A percentile compares a stretch with the other conserved stretches of the same genome.
Evolutionary conservation across 2,888 invertebrate genomes (phyloP).

Genomic region (Ennomos fuscantarius): DNA sequence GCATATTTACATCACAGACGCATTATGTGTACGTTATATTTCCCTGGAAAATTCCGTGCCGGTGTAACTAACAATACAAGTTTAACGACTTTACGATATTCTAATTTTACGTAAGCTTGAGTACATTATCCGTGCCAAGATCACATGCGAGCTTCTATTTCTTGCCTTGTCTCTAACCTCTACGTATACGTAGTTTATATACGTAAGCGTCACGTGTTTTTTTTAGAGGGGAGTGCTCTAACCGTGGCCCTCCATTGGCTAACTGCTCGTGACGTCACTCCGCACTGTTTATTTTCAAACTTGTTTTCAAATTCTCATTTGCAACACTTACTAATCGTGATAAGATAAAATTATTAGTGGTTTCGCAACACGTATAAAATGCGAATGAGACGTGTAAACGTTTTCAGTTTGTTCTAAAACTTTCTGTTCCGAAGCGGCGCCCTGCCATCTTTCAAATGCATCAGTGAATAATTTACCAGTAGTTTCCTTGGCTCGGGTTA

Average conservation of each 20-base stretch:
- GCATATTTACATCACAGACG: neutral
- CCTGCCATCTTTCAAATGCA: slow-evolving; percentile 44
- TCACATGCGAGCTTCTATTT: slow-evolving; percentile 43
- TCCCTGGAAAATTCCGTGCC: slow-evolving; percentile 28
- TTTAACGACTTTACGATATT: slow-evolving; percentile 41
- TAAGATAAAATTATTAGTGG: slow-evolving; percentile 57
- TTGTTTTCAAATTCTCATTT: slow-evolving; percentile 54
- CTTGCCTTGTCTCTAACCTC: slow-evolving; percentile 66
- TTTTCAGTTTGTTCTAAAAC: slow-evolving; percentile 51
- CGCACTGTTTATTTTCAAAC: slow-evolving; percentile 64
- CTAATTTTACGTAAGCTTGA: slow-evolving; percentile 31
- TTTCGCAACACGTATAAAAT: slow-evolving; percentile 60
- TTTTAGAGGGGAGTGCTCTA: slow-evolving; percentile 70
- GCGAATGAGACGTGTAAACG: slow-evolving; percentile 41
- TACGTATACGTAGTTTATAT: slow-evolving; percentile 34
- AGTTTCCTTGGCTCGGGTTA: slow-evolving; percentile 40
- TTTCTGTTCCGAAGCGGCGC: slow-evolving; percentile 34
- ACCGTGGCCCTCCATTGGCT: slow-evolving; percentile 61
- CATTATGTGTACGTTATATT: slow-evolving; percentile 6
- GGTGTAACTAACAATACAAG: slow-evolving; percentile 22
- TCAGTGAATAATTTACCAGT: slow-evolving; percentile 27
- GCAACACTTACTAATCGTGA: slow-evolving; percentile 62
- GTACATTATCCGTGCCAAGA: slow-evolving; percentile 44
- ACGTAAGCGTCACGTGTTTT: slow-evolving; percentile 57
- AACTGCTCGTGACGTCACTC: slow-evolving; percentile 62